Conservation (phyloP, 2,113 vertebrate genomes). For the Rhea americana region DNA sequence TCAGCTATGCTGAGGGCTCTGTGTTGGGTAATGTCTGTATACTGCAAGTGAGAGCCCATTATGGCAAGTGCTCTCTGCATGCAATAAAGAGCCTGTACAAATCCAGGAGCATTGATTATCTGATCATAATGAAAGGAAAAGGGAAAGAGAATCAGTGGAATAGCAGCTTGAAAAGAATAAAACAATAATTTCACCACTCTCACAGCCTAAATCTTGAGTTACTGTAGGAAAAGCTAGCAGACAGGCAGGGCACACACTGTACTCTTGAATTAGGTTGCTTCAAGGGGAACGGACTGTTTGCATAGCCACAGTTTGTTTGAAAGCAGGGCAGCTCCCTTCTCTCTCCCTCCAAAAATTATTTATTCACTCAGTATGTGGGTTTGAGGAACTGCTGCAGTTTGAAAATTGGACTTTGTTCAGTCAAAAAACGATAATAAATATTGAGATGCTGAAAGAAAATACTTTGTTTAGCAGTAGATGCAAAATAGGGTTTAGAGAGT, state of each 20-base stretch:
- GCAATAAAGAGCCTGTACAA: background rate
- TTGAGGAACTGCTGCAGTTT: background rate
- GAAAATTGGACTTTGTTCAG: slow-evolving; percentile 23
- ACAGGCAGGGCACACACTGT: background rate
- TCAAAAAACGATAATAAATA: slow-evolving; percentile 31
- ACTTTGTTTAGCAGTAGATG: background rate
- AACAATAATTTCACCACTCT: background rate
- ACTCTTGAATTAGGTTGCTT: background rate
- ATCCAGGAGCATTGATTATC: background rate
- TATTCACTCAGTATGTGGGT: slow-evolving; percentile 27
- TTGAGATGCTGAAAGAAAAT: slow-evolving; percentile 17
- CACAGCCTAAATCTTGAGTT: background rate
- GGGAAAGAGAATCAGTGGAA: background rate
- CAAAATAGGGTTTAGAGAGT: background rate
- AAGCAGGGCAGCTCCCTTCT: background rate
- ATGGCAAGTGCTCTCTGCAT: background rate
- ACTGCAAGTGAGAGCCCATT: background rate
- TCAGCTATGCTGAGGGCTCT: background rate
- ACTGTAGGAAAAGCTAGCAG: background rate
- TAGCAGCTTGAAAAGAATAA: background rate
- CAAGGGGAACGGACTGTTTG: background rate
- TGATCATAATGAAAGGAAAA: background rate
- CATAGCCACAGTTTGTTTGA: background rate
- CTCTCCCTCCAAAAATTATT: background rate
- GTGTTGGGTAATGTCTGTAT: background rate